These are phyloP conservation scores for Oscheius sp. DNA, from an alignment of 2,888 invertebrate species.

Conservation along the genomic window DNA sequence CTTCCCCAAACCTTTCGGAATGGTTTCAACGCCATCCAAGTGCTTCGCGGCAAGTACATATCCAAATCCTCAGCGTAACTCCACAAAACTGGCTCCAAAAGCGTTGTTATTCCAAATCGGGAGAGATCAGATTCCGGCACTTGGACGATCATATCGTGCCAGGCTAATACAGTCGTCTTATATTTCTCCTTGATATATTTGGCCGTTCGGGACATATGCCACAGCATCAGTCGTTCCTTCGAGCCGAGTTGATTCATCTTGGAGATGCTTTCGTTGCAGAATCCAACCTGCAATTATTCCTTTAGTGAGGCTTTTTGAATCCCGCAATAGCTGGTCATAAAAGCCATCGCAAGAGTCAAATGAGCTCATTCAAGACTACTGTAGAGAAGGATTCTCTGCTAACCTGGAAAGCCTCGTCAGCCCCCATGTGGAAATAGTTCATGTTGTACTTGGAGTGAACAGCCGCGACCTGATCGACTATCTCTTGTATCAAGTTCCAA, in stretches of 20 bases:
- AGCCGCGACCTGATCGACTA: constrained; percentile 70
- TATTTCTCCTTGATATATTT: constrained; percentile 51
- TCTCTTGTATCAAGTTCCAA: constrained; percentile 69
- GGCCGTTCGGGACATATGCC: constrained; percentile 65
- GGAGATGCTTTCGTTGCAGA: constrained; percentile 55
- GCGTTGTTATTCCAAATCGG: constrained; percentile 49
- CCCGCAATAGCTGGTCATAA: no score
- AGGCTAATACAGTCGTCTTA: constrained; percentile 64
- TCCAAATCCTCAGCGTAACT: constrained; percentile 68
- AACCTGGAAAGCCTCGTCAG: constrained; percentile 72
- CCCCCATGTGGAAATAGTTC: constrained; percentile 76
- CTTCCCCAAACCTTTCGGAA: constrained; percentile 81
- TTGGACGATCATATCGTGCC: constrained; percentile 69
- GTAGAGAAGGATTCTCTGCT: background rate
- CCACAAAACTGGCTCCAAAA: constrained; percentile 68
- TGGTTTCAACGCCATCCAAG: constrained; percentile 76
- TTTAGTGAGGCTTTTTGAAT: no score
- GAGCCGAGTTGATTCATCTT: constrained; percentile 42
- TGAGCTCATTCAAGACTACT: background rate
- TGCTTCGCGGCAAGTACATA: constrained; percentile 65
- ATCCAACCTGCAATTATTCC: constrained; percentile 62
- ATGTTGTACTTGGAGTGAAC: constrained; percentile 72
- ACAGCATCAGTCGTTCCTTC: constrained; percentile 55
- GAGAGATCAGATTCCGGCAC: constrained; percentile 56
- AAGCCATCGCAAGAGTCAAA: no score